phyloP scores from a whole-genome alignment of 1,140 invertebrate species.

The Pararge aegeria region DNA sequence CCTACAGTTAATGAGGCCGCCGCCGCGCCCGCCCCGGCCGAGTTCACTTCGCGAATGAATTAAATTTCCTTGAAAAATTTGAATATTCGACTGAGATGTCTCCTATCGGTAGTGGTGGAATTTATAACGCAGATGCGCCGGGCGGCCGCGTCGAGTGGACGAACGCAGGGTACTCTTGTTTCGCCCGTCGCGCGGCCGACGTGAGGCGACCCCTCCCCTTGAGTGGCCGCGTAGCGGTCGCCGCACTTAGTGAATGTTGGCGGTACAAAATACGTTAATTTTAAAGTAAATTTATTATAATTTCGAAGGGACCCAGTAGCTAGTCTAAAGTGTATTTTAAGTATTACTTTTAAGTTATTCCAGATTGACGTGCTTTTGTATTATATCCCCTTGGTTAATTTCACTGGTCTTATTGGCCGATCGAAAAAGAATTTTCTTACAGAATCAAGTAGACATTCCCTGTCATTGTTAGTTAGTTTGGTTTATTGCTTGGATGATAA shows the following conservation, averaged over 20 bases:
- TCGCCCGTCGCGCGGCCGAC: slow-evolving; percentile 33
- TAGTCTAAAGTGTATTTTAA: slow-evolving; percentile 66
- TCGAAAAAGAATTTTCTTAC: slow-evolving; percentile 28
- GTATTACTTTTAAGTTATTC: slow-evolving; percentile 73
- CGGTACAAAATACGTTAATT: slow-evolving; percentile 52
- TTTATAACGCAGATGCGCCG: slow-evolving; percentile 27
- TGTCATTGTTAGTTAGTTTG: slow-evolving; percentile 19
- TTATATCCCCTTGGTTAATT: slow-evolving; percentile 34
- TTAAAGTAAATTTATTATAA: slow-evolving; percentile 50
- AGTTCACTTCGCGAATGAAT: not conserved
- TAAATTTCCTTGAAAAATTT: not conserved
- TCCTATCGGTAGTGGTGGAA: slow-evolving; percentile 37
- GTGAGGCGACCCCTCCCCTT: slow-evolving; percentile 31
- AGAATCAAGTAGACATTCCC: slow-evolving; percentile 56
- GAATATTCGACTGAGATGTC: slow-evolving; percentile 55
- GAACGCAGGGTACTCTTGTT: slow-evolving; percentile 48
- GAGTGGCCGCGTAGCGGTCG: slow-evolving; percentile 36
- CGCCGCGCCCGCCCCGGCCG: not conserved
- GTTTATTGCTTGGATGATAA: not conserved
- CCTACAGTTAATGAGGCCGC: slow-evolving; percentile 68
- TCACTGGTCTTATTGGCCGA: slow-evolving; percentile 25
- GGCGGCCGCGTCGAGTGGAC: slow-evolving; percentile 46
- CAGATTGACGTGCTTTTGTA: slow-evolving; percentile 60
- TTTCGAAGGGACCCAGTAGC: slow-evolving; percentile 73
- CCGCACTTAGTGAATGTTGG: slow-evolving; percentile 72